Evolutionary conservation across 2,113 vertebrate genomes (phyloP).

Genomic region (Plecotus auritus): DNA sequence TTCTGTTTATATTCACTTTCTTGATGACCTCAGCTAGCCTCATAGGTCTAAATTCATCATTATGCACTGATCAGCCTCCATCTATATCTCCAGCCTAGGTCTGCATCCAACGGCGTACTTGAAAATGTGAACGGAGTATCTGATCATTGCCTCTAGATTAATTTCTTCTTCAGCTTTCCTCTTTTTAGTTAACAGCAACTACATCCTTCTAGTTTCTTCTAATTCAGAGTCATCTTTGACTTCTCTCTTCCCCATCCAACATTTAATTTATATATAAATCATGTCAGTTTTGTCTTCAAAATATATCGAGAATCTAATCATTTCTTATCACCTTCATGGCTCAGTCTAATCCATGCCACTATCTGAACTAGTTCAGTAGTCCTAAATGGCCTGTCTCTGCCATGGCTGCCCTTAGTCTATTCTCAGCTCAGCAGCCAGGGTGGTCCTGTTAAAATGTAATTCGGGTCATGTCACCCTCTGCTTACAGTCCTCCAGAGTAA

Average conservation of each 20-base stretch:
- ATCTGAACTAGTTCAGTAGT: neutral
- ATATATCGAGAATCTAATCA: neutral
- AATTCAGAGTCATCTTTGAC: neutral
- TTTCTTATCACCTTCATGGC: neutral
- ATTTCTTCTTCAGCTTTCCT: neutral
- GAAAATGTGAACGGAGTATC: neutral
- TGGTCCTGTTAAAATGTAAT: constrained; percentile 9
- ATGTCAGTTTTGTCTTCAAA: neutral
- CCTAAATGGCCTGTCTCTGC: neutral
- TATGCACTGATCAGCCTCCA: neutral
- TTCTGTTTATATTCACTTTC: neutral
- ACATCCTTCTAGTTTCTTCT: neutral
- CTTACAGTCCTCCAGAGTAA: neutral
- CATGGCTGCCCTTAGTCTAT: neutral
- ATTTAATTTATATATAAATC: neutral
- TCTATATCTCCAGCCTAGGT: neutral
- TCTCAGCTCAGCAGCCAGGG: neutral
- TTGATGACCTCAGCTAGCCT: neutral
- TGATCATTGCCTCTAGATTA: neutral
- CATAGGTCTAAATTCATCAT: neutral
- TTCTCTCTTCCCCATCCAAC: neutral
- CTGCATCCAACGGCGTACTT: neutral
- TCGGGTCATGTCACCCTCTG: neutral
- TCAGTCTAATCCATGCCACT: neutral
- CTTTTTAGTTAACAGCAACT: neutral